phyloP scores from a whole-genome alignment of 2,113 vertebrate species.

The Rynchops niger region DNA sequence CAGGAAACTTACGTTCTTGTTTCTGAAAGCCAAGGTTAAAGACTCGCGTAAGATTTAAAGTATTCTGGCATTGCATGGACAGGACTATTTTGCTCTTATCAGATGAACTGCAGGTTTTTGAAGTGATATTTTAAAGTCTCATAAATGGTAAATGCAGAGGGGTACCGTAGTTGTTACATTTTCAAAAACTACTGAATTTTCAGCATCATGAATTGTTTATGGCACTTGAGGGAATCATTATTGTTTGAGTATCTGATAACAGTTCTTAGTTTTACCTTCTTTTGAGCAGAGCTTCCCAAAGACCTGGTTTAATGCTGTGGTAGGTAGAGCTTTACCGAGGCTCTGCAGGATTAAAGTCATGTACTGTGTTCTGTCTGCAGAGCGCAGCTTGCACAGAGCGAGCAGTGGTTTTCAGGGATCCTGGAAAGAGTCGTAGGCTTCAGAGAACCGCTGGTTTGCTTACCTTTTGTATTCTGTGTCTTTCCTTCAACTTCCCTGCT shows the following conservation, averaged over 20 bases:
- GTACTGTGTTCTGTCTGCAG: fast-evolving
- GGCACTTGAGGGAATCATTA: background rate
- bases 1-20: background rate
- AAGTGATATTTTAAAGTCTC: background rate
- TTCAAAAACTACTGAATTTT: background rate
- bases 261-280: background rate
- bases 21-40: background rate
- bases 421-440: background rate
- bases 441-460: background rate
- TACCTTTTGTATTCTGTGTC: background rate
- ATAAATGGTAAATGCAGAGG: background rate
- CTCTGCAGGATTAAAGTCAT: background rate
- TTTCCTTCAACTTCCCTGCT: background rate
- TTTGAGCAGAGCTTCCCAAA: background rate
- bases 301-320: background rate
- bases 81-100: background rate
- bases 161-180: background rate
- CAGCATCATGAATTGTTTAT: background rate
- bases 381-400: fast-evolving
- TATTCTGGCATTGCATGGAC: background rate
- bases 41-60: background rate
- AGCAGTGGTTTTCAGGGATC: background rate
- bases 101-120: background rate
- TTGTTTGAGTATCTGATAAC: background rate
- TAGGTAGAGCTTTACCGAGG: background rate